phyloP scores from a whole-genome alignment of 64 coral and sea anemone genomes.

The Pocillopora damicornis region DNA sequence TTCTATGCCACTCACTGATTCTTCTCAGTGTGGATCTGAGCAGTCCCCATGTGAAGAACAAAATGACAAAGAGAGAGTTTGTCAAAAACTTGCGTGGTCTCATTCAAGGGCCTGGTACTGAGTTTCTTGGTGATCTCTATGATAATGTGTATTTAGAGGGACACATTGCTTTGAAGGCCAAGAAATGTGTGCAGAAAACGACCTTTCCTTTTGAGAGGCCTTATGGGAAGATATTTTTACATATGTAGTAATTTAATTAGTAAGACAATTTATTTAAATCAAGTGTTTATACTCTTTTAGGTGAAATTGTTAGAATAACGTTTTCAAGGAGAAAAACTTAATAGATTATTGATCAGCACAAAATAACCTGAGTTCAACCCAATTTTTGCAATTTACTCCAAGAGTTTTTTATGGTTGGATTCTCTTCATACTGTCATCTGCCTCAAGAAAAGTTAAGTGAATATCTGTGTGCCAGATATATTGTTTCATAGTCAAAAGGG shows the following conservation, averaged over 20 bases:
- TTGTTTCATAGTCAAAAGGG: no score
- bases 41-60: constrained; percentile 96
- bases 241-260: constrained; percentile 15
- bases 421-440: no score
- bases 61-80: constrained; percentile 98
- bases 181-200: constrained; percentile 54
- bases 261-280: no score
- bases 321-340: background rate
- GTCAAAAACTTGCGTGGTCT: constrained; percentile 91
- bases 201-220: constrained; percentile 76
- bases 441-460: no score
- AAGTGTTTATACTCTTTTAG: background rate
- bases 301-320: background rate
- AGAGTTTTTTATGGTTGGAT: no score
- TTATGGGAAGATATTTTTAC: constrained; percentile 79
- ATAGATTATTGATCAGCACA: background rate
- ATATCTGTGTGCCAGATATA: no score
- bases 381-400: no score
- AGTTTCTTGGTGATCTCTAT: constrained; percentile 92
- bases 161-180: constrained; percentile 65
- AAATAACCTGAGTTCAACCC: background rate
- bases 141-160: constrained; percentile 86
- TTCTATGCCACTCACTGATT: constrained; percentile 89
- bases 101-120: constrained; percentile 54
- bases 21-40: constrained; percentile 94